These are phyloP conservation scores for Acromyrmex heyeri DNA, from an alignment of 1,140 invertebrate species.

Conservation along the genomic window DNA sequence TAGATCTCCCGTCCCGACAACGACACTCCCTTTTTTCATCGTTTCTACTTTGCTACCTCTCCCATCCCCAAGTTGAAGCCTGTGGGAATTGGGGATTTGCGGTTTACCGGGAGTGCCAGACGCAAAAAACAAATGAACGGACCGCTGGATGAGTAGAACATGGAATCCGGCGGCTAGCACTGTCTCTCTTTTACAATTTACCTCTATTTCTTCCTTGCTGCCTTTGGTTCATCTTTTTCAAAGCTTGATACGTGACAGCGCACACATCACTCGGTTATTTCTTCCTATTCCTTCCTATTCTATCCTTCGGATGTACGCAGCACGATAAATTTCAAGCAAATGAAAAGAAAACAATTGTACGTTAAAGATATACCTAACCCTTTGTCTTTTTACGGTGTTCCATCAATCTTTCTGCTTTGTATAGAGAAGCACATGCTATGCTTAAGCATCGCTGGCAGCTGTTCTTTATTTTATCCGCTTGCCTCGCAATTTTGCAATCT, in stretches of 20 bases:
- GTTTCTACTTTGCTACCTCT: slow-evolving; percentile 13
- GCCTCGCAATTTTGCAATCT: slow-evolving; percentile 5
- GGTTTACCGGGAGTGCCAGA: slow-evolving; percentile 76
- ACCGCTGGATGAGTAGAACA: slow-evolving; percentile 57
- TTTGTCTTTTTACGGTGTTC: slow-evolving; percentile 39
- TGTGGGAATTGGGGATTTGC: slow-evolving; percentile 78
- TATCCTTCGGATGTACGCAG: slow-evolving; percentile 29
- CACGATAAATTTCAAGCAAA: slow-evolving; percentile 78
- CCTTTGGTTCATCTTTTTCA: slow-evolving; percentile 51
- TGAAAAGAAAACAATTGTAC: slow-evolving; percentile 77
- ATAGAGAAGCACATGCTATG: not conserved
- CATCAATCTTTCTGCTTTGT: slow-evolving; percentile 40
- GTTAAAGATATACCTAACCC: slow-evolving; percentile 64
- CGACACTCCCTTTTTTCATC: slow-evolving; percentile 35
- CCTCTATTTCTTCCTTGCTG: slow-evolving; percentile 40
- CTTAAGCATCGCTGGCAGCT: slow-evolving; percentile 19
- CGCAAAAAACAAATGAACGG: slow-evolving; percentile 78
- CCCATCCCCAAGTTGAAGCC: slow-evolving; percentile 15
- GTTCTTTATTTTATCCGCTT: slow-evolving; percentile 38
- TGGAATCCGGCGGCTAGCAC: slow-evolving; percentile 61
- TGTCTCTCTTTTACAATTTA: slow-evolving; percentile 52
- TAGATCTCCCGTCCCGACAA: slow-evolving; percentile 57
- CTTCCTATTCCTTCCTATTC: slow-evolving; percentile 39
- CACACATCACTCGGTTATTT: slow-evolving; percentile 40
- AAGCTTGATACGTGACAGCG: slow-evolving; percentile 32